phyloP scores from a whole-genome alignment of 64 coral and sea anemone species.

The Stichodactyla helianthus region DNA sequence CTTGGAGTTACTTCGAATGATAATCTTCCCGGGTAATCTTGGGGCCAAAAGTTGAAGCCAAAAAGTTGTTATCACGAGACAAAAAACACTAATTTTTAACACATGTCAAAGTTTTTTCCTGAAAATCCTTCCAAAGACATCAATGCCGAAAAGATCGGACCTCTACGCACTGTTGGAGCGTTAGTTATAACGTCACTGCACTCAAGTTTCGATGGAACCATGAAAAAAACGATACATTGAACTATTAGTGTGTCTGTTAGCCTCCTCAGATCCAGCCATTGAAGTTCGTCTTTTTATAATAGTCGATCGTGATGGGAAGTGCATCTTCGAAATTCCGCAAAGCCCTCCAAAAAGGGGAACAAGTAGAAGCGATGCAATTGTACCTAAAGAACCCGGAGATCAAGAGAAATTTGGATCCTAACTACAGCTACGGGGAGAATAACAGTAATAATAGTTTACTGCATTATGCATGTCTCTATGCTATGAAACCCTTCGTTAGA shows the following conservation, averaged over 20 bases:
- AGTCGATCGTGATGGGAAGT: constrained; percentile 57
- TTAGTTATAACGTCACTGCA: background rate
- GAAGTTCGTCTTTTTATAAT: background rate
- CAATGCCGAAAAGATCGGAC: background rate
- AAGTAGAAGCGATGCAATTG: constrained; percentile 93
- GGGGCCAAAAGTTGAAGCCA: background rate
- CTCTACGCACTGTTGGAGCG: background rate
- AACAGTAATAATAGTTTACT: constrained; percentile 70
- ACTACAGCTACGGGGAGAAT: constrained; percentile 72
- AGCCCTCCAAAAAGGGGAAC: constrained; percentile 96
- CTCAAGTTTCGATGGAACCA: background rate
- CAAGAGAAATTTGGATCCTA: constrained; percentile 84
- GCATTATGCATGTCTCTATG: constrained; percentile 76
- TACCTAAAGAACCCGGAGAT: constrained; percentile 87
- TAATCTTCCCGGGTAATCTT: background rate
- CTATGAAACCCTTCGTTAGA: constrained; percentile 80
- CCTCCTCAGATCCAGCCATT: background rate
- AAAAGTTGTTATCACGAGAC: background rate
- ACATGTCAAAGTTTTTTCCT: background rate
- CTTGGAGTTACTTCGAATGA: background rate
- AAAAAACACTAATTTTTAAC: background rate
- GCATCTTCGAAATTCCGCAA: constrained; percentile 85
- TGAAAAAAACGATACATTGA: background rate
- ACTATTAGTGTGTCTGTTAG: no score
- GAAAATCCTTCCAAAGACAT: background rate